Percentiles rank a stretch among this genome's conserved stretches.
Conservation (phyloP, 1,140 invertebrate genomes). For the Caenorhabditis brenneri region DNA sequence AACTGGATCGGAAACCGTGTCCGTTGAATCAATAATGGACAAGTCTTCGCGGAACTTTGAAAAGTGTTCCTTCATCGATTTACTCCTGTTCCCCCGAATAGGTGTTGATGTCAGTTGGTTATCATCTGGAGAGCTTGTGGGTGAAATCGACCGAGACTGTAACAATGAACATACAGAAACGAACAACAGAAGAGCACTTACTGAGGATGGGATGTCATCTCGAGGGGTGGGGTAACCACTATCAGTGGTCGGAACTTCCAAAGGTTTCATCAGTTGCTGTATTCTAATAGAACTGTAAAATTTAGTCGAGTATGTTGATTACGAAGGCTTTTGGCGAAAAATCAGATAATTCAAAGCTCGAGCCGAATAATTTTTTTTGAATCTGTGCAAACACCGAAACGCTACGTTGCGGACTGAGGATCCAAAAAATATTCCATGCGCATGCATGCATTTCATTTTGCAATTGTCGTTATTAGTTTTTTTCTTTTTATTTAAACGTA, state of each 20-base stretch:
- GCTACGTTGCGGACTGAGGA: neutral
- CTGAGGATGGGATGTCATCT: neutral
- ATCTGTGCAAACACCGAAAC: neutral
- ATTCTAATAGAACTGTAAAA: neutral
- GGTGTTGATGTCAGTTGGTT: neutral
- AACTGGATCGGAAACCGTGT: neutral
- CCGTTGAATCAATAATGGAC: constrained; percentile 2
- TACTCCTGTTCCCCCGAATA: neutral
- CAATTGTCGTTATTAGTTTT: too few species aligned
- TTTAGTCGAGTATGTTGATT: too few species aligned
- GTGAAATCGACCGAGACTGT: neutral
- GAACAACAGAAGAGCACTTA: neutral
- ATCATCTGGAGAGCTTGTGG: neutral
- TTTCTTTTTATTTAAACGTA: too few species aligned
- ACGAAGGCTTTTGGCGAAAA: too few species aligned
- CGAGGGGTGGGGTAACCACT: constrained; percentile 26
- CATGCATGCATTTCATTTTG: too few species aligned
- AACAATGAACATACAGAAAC: too few species aligned
- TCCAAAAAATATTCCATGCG: too few species aligned
- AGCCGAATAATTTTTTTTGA: neutral
- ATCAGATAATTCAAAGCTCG: neutral
- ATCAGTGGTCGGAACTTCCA: neutral
- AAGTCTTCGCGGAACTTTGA: neutral
- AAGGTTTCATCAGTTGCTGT: neutral
- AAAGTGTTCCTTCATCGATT: neutral